Conservation (phyloP, 2,797 vertebrate species). For the Sebastes oblongus region DNA sequence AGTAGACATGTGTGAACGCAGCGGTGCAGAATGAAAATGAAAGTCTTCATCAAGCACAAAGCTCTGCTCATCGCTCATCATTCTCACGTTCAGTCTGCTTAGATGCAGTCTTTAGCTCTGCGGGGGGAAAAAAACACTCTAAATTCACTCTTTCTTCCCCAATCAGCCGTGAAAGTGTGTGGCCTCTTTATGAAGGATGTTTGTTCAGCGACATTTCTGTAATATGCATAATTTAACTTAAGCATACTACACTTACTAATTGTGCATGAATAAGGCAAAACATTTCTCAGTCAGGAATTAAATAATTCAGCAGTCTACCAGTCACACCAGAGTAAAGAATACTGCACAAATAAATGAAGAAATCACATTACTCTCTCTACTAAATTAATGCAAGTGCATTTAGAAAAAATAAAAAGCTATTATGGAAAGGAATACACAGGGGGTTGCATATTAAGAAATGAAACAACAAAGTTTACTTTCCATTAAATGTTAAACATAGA, state of each 20-base stretch:
- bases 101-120: conserved; percentile 41
- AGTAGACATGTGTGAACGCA: conserved; percentile 6
- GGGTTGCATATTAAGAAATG: not conserved
- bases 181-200: conserved; percentile 42
- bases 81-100: conserved; percentile 44
- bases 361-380: not conserved
- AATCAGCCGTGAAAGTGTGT: conserved; percentile 50
- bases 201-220: conserved; percentile 49
- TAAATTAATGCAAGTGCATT: conserved; percentile 2
- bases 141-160: conserved; percentile 44
- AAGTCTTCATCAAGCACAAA: conserved; percentile 49
- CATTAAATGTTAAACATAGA: not conserved
- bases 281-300: conserved; percentile 30
- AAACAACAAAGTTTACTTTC: not conserved
- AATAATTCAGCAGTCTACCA: conserved; percentile 42
- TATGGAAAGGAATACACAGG: not conserved
- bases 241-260: conserved; percentile 41
- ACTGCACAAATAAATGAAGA: not conserved
- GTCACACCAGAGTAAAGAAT: conserved; percentile 1
- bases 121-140: not conserved
- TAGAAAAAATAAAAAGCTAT: not conserved
- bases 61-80: conserved; percentile 43
- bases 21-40: conserved; percentile 49
- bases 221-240: conserved; percentile 55
- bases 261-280: conserved; percentile 48